These are phyloP conservation scores for Poecilia velifera DNA, from an alignment of 2,797 vertebrate genomes.

Conservation along the genomic window DNA sequence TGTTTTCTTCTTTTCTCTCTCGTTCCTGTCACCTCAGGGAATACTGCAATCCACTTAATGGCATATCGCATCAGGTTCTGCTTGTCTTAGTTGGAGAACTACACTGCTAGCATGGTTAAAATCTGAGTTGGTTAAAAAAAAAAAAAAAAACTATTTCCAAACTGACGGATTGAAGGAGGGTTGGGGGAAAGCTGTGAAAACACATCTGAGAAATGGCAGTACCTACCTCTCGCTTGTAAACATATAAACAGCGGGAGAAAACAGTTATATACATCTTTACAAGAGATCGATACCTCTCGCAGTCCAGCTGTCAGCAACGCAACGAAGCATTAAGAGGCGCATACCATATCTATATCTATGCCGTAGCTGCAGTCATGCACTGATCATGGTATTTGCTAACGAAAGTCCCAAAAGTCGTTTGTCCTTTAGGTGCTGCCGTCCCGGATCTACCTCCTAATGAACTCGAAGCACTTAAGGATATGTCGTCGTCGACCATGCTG, in stretches of 20 bases:
- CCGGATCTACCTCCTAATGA: conserved; percentile 23
- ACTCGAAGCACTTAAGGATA: conserved; percentile 51
- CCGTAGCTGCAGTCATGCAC: conserved; percentile 30
- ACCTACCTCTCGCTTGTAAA: conserved; percentile 74
- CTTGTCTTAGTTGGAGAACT: conserved; percentile 41
- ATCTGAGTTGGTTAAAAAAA: conserved; percentile 4
- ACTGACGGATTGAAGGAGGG: conserved; percentile 10
- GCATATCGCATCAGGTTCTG: conserved; percentile 48
- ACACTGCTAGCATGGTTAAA: conserved; percentile 5
- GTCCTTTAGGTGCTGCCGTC: conserved; percentile 17
- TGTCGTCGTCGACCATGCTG: conserved; percentile 36
- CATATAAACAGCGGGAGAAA: conserved; percentile 53
- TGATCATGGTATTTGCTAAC: conserved; percentile 16
- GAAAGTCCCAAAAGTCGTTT: conserved; percentile 25
- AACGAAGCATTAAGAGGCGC: conserved; percentile 42
- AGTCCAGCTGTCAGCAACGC: conserved; percentile 17
- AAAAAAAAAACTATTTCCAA: no score
- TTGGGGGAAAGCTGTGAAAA: conserved; percentile 30
- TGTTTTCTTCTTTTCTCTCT: conserved; percentile 38
- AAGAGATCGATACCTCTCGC: conserved; percentile 47
- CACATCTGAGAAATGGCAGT: conserved; percentile 64
- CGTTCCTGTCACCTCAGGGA: conserved; percentile 39
- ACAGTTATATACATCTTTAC: conserved; percentile 68
- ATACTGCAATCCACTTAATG: conserved; percentile 44
- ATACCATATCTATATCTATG: conserved; percentile 53